Evolutionary conservation across 2,113 vertebrate genomes (phyloP).

Genomic region (Gracilinanus agilis): DNA sequence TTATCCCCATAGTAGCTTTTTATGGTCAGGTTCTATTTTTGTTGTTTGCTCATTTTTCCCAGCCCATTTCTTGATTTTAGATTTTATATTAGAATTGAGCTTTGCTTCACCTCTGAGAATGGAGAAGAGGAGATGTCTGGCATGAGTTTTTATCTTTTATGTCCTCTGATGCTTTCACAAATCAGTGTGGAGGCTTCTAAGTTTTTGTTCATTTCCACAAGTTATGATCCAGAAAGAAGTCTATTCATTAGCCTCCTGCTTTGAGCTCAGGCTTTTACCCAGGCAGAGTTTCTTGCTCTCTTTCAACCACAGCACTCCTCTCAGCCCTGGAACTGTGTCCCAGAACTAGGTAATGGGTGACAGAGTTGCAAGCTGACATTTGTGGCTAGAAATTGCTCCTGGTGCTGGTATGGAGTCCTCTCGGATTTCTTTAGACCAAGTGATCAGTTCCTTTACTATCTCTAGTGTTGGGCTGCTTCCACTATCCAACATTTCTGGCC

Average conservation of each 20-base stretch:
- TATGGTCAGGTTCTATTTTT: not conserved
- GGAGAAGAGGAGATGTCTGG: too few relatives aligned
- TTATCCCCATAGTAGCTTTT: not conserved
- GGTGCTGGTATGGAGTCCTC: too few relatives aligned
- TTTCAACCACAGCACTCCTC: not conserved
- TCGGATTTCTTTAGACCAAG: not conserved
- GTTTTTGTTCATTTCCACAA: not conserved
- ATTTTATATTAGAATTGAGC: too few relatives aligned
- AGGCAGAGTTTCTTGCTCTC: not conserved
- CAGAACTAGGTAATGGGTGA: not conserved
- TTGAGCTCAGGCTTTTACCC: not conserved
- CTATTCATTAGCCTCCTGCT: not conserved
- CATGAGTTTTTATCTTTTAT: too few relatives aligned
- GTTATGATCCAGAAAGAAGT: not conserved
- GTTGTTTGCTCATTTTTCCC: not conserved
- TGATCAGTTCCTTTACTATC: not conserved
- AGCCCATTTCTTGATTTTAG: too few relatives aligned
- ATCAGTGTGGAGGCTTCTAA: not conserved
- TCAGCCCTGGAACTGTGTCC: not conserved
- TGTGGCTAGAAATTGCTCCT: not conserved
- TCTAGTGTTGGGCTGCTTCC: not conserved
- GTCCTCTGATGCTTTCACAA: too few relatives aligned
- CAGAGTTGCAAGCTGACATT: not conserved
- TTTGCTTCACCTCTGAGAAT: too few relatives aligned
- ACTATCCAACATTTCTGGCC: too few relatives aligned